Percentiles rank a stretch among this genome's conserved stretches.
phyloP scores from a whole-genome alignment of 2,113 vertebrate genomes.

The Aleadryas rufinucha region DNA sequence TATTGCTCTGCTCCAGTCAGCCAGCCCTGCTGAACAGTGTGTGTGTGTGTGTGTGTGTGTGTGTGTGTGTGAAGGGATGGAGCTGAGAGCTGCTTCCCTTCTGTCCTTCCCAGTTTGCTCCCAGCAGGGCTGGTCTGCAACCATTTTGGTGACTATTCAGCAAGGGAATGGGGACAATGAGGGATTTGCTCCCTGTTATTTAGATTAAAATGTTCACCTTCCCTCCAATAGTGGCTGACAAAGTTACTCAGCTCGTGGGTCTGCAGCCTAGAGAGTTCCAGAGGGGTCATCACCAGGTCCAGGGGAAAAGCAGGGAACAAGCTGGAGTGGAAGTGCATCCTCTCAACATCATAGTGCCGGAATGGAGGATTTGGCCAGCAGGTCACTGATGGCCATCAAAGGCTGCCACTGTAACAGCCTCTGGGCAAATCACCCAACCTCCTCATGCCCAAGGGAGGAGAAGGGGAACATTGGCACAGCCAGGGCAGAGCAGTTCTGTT shows the following conservation, averaged over 20 bases:
- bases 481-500: not conserved
- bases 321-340: constrained; percentile 49
- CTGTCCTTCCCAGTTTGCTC: not conserved
- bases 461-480: not conserved
- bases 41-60: too few species aligned
- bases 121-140: not conserved
- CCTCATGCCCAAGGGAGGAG: constrained; percentile 29
- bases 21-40: not conserved
- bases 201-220: not conserved
- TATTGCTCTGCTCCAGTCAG: not conserved
- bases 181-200: not conserved
- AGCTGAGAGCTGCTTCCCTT: not conserved
- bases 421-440: constrained; percentile 39
- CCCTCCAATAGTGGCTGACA: constrained; percentile 15
- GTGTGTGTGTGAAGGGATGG: not conserved
- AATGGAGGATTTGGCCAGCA: not conserved
- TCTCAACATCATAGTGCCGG: not conserved
- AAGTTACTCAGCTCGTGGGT: constrained; percentile 36
- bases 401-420: constrained; percentile 9
- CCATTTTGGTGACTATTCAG: not conserved
- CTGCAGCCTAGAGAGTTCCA: constrained; percentile 8
- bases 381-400: constrained; percentile 31
- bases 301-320: constrained; percentile 55
- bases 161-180: not conserved
- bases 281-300: constrained; percentile 22